A percentile compares a stretch with the other conserved stretches of the same genome.
Evolutionary conservation across 1,140 invertebrate species (phyloP).

Genomic region (Hetaerina americana): DNA sequence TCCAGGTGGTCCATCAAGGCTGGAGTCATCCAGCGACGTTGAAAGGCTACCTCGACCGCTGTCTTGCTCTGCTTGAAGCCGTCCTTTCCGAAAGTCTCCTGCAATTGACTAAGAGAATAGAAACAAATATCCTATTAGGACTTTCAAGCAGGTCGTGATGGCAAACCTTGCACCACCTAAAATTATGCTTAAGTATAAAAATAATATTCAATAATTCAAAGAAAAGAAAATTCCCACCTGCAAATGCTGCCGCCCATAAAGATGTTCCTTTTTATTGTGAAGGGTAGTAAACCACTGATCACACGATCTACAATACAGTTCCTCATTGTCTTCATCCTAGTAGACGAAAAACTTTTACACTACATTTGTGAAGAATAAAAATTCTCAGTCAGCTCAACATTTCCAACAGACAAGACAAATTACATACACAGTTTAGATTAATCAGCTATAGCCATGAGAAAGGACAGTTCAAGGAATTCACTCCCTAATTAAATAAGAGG

Average conservation of each 20-base stretch:
- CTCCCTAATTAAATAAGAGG: no score
- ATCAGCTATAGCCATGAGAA: no score
- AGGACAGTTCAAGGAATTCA: no score
- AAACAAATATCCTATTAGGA: slow-evolving; percentile 16
- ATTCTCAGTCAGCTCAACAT: no score
- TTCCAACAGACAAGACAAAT: no score
- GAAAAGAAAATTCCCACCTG: no score
- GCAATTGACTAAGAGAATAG: slow-evolving; percentile 13
- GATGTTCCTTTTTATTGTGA: slow-evolving; percentile 43
- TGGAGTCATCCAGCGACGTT: slow-evolving; percentile 25
- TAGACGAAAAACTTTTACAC: slow-evolving; percentile 8
- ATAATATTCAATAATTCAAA: no score
- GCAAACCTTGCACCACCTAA: slow-evolving; percentile 18
- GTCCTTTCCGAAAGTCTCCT: slow-evolving; percentile 13
- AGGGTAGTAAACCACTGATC: slow-evolving; percentile 42
- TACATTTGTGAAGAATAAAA: not conserved
- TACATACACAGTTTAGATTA: no score
- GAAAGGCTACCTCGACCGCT: slow-evolving; percentile 14
- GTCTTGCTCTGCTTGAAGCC: slow-evolving; percentile 19
- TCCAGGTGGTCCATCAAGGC: slow-evolving; percentile 23
- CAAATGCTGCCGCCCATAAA: slow-evolving; percentile 39
- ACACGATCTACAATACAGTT: slow-evolving; percentile 41
- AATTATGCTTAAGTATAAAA: not conserved
- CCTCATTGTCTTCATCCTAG: slow-evolving; percentile 39
- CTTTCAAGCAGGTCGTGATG: slow-evolving; percentile 24